phyloP scores from a whole-genome alignment of 2,797 vertebrate genomes.

The Saxicola maurus region DNA sequence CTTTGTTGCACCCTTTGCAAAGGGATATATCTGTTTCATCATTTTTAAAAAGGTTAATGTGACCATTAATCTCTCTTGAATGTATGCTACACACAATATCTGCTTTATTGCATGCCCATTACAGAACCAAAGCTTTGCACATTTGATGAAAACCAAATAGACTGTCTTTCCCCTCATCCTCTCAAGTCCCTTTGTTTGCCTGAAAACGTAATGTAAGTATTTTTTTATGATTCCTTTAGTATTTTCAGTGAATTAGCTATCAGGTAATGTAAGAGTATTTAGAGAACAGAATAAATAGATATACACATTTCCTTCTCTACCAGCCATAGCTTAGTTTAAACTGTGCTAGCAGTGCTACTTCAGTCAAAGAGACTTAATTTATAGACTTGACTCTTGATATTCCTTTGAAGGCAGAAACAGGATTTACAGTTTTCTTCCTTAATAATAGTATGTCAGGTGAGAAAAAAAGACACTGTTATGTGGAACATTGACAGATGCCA shows the following conservation, averaged over 20 bases:
- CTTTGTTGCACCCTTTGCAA: background rate
- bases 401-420: background rate
- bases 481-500: background rate
- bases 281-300: background rate
- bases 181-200: background rate
- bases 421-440: background rate
- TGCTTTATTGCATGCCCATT: background rate
- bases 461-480: background rate
- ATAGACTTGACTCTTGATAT: background rate
- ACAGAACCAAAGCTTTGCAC: background rate
- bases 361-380: background rate
- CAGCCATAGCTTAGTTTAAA: background rate
- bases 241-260: background rate
- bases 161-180: background rate
- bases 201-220: background rate
- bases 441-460: background rate
- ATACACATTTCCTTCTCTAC: background rate
- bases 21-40: background rate
- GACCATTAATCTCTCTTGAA: conserved; percentile 21
- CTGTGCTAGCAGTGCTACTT: background rate
- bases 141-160: background rate
- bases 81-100: background rate
- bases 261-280: background rate
- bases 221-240: background rate
- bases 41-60: conserved; percentile 28